Evolutionary conservation across 2,888 invertebrate genomes (phyloP), one percentile per base, ranked within the genome.

Genomic region (Pristionchus entomophagus): DNA sequence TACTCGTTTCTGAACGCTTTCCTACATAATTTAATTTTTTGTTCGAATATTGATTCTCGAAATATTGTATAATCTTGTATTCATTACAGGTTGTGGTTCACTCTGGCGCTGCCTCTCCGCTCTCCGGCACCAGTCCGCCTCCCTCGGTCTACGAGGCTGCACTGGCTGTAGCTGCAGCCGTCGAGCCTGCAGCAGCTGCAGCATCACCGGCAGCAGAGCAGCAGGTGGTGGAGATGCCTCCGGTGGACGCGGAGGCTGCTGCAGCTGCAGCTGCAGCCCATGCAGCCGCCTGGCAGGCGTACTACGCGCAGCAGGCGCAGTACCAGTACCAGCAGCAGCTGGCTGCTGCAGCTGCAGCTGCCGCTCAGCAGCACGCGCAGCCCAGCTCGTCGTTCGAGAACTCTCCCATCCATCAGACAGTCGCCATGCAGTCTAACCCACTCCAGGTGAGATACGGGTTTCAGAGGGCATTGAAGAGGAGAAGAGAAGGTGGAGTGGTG

Each of bases 51-150:
- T n/a, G n/a, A n/a, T n/a, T n/a, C n/a, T n/a, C n/a, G n/a, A n/a
- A n/a, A n/a, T n/a, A n/a, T n/a, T n/a, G n/a, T n/a, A n/a, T n/a
- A n/a, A n/a, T n/a, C n/a, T n/a, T n/a, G n/a, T n/a, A n/a, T n/a
- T n/a, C n/a, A n/a, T n/a, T n/a, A n/a, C n/a, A 56, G 81, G 89
- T 89, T n/a, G 86, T 90, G 22, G 89, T 90, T 17, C 89, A 90
- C 84, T 90, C 89, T 12, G 89, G 89, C 69, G 89, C 89, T 0
- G 88, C 90, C 0, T 89, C 89, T 12, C 90, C 90, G 1, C 84
- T 86, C 29, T 86, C 14, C n/a, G 65, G 32, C 5, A 10, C 10
- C 29, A 49, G 45, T 17, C 78, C 78, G 49, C 78, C 78, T 8
- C 17, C 69, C 38, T 69, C 86, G 6, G 86, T 87, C 26, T 85